Evolutionary conservation across 2,888 invertebrate species (phyloP).

Genomic region (Cerastis rubricosa): DNA sequence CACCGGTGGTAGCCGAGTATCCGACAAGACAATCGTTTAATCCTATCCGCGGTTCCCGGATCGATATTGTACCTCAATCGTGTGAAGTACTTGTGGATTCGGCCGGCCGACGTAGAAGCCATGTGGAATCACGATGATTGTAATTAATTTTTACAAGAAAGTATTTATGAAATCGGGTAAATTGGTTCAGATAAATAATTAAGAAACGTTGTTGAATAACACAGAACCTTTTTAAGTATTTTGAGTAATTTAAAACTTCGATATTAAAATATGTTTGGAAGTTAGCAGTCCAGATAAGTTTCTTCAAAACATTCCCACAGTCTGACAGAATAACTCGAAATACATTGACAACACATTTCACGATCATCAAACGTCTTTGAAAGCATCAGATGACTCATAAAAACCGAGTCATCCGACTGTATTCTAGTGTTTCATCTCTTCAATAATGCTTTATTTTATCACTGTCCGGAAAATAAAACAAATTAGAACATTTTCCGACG

Average conservation of each 20-base stretch:
- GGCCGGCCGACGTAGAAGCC: not conserved
- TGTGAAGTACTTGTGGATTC: not conserved
- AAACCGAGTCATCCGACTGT: not conserved
- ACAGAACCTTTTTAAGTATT: not conserved
- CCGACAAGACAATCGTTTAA: constrained; percentile 33
- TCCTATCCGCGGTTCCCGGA: constrained; percentile 5
- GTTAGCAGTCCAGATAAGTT: not conserved
- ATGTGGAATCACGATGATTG: not conserved
- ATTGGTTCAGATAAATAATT: too few species aligned
- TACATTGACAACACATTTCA: constrained; percentile 15
- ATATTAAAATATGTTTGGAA: not conserved
- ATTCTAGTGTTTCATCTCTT: not conserved
- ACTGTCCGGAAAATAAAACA: constrained; percentile 3
- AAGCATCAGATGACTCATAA: constrained; percentile 28
- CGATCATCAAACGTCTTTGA: constrained; percentile 11
- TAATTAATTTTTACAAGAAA: not conserved
- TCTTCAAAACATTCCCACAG: constrained; percentile 6
- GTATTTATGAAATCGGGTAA: not conserved
- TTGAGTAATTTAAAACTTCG: not conserved
- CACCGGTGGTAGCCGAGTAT: not conserved
- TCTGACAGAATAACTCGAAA: constrained; percentile 17
- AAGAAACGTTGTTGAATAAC: not conserved
- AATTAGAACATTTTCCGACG: constrained; percentile 6
- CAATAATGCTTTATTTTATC: constrained; percentile 13
- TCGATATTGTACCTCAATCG: constrained; percentile 13